Conservation (phyloP, 2,888 invertebrate species). For the Priocnemis perturbator region DNA sequence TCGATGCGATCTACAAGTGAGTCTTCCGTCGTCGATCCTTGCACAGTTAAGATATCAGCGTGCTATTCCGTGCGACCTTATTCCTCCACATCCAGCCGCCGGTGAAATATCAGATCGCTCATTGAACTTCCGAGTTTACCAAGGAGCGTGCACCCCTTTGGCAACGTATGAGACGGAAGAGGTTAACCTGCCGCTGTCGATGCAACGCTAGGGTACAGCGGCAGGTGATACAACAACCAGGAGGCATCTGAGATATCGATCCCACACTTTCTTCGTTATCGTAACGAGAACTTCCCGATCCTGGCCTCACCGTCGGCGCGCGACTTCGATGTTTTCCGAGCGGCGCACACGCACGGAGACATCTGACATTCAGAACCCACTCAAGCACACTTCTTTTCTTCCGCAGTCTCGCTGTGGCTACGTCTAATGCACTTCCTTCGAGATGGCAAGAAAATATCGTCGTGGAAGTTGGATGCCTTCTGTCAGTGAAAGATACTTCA, state of each 20-base stretch:
- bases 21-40: no score
- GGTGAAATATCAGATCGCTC: no score
- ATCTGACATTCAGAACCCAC: conserved; percentile 19
- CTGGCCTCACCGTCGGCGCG: conserved; percentile 12
- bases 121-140: no score
- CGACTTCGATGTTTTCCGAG: conserved; percentile 10
- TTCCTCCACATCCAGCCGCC: no score
- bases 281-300: conserved; percentile 11
- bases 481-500: no score
- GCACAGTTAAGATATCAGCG: no score
- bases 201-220: conserved; percentile 40
- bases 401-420: conserved; percentile 7
- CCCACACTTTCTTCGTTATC: conserved; percentile 12
- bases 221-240: conserved; percentile 33
- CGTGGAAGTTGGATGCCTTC: no score
- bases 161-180: neutral
- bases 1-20: no score
- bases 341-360: conserved; percentile 18
- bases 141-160: no score
- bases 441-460: neutral
- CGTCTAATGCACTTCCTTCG: conserved; percentile 1
- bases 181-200: conserved; percentile 43
- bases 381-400: conserved; percentile 8
- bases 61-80: no score
- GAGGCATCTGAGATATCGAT: conserved; percentile 26